Evolutionary conservation across 1,140 invertebrate species (phyloP).

Genomic region (Catajapyx aquilonaris): DNA sequence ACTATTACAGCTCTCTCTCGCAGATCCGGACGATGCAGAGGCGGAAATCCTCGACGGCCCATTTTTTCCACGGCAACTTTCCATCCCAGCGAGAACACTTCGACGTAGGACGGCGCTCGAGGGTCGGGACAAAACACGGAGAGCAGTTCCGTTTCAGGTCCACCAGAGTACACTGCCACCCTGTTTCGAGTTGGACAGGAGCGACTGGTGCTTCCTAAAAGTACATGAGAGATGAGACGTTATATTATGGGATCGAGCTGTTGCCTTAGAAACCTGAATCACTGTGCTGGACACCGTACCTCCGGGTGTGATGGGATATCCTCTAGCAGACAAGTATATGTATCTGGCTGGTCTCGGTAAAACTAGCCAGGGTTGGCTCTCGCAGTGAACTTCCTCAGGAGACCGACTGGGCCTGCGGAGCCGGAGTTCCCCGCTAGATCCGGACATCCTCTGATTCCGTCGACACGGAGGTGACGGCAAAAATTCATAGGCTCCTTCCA

Average conservation of each 20-base stretch:
- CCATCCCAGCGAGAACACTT: constrained; percentile 71
- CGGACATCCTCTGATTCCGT: constrained; percentile 37
- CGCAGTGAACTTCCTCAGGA: constrained; percentile 48
- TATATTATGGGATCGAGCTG: background rate
- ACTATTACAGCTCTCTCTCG: constrained; percentile 39
- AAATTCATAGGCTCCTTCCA: constrained; percentile 66
- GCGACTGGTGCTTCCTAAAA: constrained; percentile 25
- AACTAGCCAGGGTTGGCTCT: constrained; percentile 56
- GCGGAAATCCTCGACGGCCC: constrained; percentile 21
- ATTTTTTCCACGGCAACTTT: constrained; percentile 19
- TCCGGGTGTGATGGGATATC: too few species aligned
- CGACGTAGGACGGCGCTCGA: constrained; percentile 34
- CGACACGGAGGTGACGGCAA: constrained; percentile 42
- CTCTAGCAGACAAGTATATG: too few species aligned
- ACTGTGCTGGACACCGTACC: constrained; percentile 9
- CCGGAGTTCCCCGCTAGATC: constrained; percentile 52
- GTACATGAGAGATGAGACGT: constrained; percentile 22
- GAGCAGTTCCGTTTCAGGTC: constrained; percentile 18
- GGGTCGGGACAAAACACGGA: constrained; percentile 38
- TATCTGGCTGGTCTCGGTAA: too few species aligned
- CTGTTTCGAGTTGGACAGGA: constrained; percentile 44
- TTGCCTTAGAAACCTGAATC: constrained; percentile 13
- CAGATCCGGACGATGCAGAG: constrained; percentile 33
- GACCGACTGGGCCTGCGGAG: constrained; percentile 31
- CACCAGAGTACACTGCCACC: constrained; percentile 45